Base-by-base conservation (phyloP, 1,140 invertebrate genomes). In the Eupristina koningsbergeri region DNA sequence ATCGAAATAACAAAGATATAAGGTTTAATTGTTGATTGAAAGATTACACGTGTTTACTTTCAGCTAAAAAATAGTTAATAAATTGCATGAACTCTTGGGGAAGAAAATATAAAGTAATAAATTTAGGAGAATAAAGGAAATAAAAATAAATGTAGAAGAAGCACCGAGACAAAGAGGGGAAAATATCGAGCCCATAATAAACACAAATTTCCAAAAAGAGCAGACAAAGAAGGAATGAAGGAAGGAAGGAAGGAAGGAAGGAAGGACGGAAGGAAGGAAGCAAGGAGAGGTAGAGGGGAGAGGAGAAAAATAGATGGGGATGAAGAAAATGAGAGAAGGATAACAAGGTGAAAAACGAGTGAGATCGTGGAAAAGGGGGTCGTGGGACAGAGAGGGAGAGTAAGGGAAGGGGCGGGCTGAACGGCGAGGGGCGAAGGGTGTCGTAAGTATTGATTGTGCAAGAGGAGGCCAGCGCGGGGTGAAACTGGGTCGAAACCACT, bases 401-500 rank as follows among this genome's bases (percentile, higher is more conserved):
- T 36, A 58, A 71, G 79, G 31, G 67, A 34, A 19, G 22, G 64
- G 41, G 19, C 63, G 67, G 29, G 58, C 31, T 75, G 83, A 64
- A 84, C 80, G 61, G 85, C 45, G 77, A 83, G 41, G 41, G 34
- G 11, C 61, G n/a, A n/a, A n/a, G 47, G 64, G 81, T 67, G 81
- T 81, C 75, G 73, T 86, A 84, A 88, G 88, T 92, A 92, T 92
- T 90, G 91, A 91, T 91, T 91, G 86, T 81, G 71, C 87, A 83
- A 87, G 88, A 88, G 82, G 88, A 87, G 88, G 88, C 89, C 88
- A 89, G 86, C 80, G 87, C 86, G 89, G 89, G 89, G 85, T 88
- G 88, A 91, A 92, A 92, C 89, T 92, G 86, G 91, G 91, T 92
- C 91, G 91, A 90, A 91, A 90, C 83, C 87, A 88, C 86, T 86